phyloP scores from a whole-genome alignment of 2,888 invertebrate genomes.

The Andrena hattorfiana region DNA sequence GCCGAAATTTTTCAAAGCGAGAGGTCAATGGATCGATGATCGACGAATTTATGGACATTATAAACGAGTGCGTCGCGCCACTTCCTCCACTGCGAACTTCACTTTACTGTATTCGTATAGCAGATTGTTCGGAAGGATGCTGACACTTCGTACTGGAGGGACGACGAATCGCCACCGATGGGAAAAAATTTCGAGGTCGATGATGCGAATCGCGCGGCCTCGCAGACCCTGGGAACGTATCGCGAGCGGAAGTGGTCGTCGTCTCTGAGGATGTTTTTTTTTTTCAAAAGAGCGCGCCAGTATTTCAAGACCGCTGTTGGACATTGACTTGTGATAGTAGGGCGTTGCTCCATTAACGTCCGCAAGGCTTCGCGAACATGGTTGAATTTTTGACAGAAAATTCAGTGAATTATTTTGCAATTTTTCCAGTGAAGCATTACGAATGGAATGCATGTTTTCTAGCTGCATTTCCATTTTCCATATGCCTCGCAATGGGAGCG shows the following conservation, averaged over 20 bases:
- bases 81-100: not conserved
- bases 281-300: not conserved
- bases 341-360: too few species aligned
- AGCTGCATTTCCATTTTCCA: too few species aligned
- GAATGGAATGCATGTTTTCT: too few species aligned
- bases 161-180: not conserved
- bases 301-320: slow-evolving; percentile 6
- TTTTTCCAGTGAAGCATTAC: too few species aligned
- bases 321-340: not conserved
- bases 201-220: slow-evolving; percentile 21
- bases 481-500: not conserved
- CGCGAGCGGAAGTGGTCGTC: slow-evolving; percentile 9
- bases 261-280: slow-evolving; percentile 10
- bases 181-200: slow-evolving; percentile 8
- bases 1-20: not conserved
- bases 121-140: not conserved
- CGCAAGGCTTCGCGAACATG: not conserved
- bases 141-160: not conserved
- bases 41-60: not conserved
- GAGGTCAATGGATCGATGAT: not conserved
- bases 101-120: not conserved
- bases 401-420: too few species aligned
- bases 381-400: too few species aligned
- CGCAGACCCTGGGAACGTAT: not conserved
- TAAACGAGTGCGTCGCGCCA: not conserved